Evolutionary conservation across 2,797 vertebrate genomes (phyloP), one percentile per base, ranked within the genome.

Genomic region (Cottoperca gobio): DNA sequence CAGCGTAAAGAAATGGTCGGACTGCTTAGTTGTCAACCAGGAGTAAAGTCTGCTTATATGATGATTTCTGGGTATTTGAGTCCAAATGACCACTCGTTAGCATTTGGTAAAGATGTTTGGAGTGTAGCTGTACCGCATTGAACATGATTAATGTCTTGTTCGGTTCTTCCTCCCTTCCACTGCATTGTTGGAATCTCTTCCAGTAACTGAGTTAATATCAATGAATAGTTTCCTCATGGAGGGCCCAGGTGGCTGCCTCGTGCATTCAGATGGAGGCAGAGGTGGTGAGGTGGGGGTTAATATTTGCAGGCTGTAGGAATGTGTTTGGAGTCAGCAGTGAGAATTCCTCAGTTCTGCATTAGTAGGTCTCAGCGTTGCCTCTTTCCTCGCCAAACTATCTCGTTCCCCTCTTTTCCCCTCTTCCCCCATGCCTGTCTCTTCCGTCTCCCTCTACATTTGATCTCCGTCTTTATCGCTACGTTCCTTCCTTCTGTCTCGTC

Each of bases 271-370:
- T 58, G 76, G 76, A 88, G 69, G 77, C 76, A 33, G 83, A 82
- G 83, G 84, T 82, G 89, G 92, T 70, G 64, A 85, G 77, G 86
- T 91, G 89, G 87, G 94, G 93, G 93, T 95, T 95, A 94, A 94
- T 90, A 89, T 93, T 90, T 94, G 87, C 92, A 91, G 91, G 91
- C 89, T 82, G 81, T 78, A 91, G 93, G 93, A 95, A 94, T 94
- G 93, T 90, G 93, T 95, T 94, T 91, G 86, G 86, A 94, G 91
- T 94, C 89, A 90, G 91, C 90, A 91, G 84, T 82, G 86, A 95
- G 91, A 93, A 95, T 94, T 95, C 94, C 93, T 94, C 91, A 91
- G 88, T 91, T 89, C 81, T 90, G 86, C 91, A 91, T 94, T 94
- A 93, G 92, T 94, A 93, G 92, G 92, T 94, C 93, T 92, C 86